Conservation (phyloP, 2,797 vertebrate species). For the Sebastes vulpes region DNA sequence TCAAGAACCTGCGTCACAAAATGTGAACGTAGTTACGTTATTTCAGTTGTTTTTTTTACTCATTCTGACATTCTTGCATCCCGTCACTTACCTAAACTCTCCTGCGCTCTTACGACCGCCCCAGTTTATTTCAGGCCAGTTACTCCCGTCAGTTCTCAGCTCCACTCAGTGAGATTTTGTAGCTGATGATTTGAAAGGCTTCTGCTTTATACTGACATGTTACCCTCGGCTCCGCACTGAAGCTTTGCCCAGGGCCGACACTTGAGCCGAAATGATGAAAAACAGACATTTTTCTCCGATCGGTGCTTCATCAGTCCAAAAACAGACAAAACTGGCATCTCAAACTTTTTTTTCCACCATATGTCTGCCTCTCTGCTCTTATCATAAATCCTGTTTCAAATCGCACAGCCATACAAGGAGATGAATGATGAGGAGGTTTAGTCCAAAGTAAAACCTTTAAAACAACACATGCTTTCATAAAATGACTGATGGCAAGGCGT, state of each 20-base stretch:
- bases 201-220: not conserved
- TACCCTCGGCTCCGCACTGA: not conserved
- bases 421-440: not conserved
- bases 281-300: constrained; percentile 8
- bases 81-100: not conserved
- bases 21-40: not conserved
- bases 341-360: constrained; percentile 20
- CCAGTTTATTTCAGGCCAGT: not conserved
- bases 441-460: constrained; percentile 1
- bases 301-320: not conserved
- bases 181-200: constrained; percentile 18
- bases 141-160: not conserved
- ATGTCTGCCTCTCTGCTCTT: not conserved
- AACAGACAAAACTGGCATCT: constrained; percentile 1
- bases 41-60: not conserved
- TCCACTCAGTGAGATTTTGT: not conserved
- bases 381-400: constrained; percentile 16
- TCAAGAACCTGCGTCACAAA: not conserved
- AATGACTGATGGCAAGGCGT: constrained; percentile 1
- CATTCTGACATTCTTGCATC: not conserved
- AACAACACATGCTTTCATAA: not conserved
- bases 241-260: not conserved
- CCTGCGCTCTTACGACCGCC: not conserved
- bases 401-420: constrained; percentile 39
- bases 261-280: constrained; percentile 31